A percentile compares a stretch with the other conserved stretches of the same genome.
Conservation (phyloP, 2,113 vertebrate species). For the Neodon shergylaensis region DNA sequence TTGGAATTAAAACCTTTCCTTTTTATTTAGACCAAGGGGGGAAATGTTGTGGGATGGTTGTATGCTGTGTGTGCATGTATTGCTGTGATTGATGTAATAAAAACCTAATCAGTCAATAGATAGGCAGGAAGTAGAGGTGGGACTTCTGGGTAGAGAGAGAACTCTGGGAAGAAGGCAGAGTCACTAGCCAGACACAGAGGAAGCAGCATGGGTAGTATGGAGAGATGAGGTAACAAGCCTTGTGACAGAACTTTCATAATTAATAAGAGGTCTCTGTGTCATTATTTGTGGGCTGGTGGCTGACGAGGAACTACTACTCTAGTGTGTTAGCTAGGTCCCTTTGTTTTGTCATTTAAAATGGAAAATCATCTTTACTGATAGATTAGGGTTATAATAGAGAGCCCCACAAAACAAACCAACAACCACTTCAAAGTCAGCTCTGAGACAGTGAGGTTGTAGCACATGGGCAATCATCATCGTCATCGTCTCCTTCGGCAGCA, state of each 20-base stretch:
- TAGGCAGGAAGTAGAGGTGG: background rate
- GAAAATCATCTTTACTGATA: background rate
- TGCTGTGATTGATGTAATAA: no score
- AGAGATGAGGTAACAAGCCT: background rate
- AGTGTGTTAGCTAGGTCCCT: background rate
- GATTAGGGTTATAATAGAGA: background rate
- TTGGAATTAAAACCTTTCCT: no score
- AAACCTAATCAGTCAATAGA: no score
- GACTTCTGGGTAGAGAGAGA: background rate
- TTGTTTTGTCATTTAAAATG: background rate
- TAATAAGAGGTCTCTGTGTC: no score
- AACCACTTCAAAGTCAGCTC: background rate
- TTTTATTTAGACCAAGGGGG: no score
- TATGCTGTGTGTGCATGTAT: no score
- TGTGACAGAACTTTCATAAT: no score
- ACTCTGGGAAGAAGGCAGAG: background rate
- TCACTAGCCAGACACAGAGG: background rate
- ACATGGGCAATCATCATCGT: conserved; percentile 85
- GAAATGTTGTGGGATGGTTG: no score
- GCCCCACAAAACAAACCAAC: background rate
- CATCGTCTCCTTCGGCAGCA: conserved; percentile 89
- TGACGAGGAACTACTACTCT: background rate
- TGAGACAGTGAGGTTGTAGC: background rate
- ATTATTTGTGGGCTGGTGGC: background rate
- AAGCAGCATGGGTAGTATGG: background rate